Base-by-base conservation (phyloP, 2,797 vertebrate genomes). In the Apogon hyalosoma region DNA sequence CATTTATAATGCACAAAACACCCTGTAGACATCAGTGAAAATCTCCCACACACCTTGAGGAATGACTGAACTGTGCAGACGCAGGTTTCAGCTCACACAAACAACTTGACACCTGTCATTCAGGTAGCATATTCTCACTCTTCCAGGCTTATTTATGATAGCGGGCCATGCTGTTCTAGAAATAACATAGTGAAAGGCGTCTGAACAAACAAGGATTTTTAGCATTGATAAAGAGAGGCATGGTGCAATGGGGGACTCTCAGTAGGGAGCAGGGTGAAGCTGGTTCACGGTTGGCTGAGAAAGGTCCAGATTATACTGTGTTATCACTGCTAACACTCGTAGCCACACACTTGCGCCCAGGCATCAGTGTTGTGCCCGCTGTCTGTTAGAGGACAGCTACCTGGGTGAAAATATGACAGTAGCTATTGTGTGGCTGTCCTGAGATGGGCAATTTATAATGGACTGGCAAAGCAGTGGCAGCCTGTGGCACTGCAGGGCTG, bases 391-490 rank as follows among this genome's bases (percentile, higher is more conserved):
- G 69, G 66, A 16, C 16, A 69, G 65, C 50, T 39, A 28, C 52
- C 63, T 61, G 6, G 67, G 56, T 81, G 85, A 80, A 63, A 78
- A 63, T 74, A 15, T 80, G 88, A 87, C 87, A 85, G 75, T 19
- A 59, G 73, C 73, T 77, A 80, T 90, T 89, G 78, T 92, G 84
- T 60, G 81, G 46, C 81, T 56, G 72, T 55, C 24, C 55, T 45
- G 81, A 75, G 61, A 85, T 41, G 53, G 38, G 24, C 46, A 55
- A 74, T 80, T 72, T 80, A 70, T 86, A 86, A 88, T 77, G 42
- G 65, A 84, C 61, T 69, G 72, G 77, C 75, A 65, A 63, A 86
- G 67, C 70, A 46, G 72, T 50, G 49, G 75, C 77, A 69, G 83
- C 59, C 75, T 51, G 45, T 70, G 63, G 60, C 73, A 82, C 74